Conservation (phyloP, 2,888 invertebrate species). For the Drosophila aldrichi region DNA sequence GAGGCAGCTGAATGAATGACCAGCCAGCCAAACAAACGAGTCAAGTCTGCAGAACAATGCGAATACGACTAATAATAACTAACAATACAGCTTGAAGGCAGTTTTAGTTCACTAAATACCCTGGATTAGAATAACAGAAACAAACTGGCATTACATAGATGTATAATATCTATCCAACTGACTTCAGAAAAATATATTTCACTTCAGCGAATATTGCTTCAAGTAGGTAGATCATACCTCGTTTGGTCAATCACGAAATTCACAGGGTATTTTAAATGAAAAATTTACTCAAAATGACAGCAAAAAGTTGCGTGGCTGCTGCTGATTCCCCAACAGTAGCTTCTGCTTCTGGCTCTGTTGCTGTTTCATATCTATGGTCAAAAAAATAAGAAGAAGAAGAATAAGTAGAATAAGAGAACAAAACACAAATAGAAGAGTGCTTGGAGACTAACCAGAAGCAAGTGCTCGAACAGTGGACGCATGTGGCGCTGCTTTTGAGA, state of each 20-base stretch:
- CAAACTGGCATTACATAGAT: not conserved
- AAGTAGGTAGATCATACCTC: not conserved
- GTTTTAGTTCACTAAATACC: not conserved
- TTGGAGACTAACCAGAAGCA: conserved; percentile 40
- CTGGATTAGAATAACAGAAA: not conserved
- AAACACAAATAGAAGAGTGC: not conserved
- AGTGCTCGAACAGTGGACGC: conserved; percentile 32
- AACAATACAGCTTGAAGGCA: not conserved
- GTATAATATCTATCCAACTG: no score
- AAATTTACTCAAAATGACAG: conserved; percentile 72
- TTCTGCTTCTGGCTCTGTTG: conserved; percentile 18
- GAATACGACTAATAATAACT: conserved; percentile 52
- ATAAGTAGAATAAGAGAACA: not conserved
- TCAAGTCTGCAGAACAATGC: conserved; percentile 43
- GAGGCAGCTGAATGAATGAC: conserved; percentile 48
- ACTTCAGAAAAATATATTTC: not conserved
- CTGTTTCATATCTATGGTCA: conserved; percentile 49
- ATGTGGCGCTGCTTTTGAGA: conserved; percentile 46
- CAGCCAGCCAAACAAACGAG: conserved; percentile 26
- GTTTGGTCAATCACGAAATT: not conserved
- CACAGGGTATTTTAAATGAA: conserved; percentile 58
- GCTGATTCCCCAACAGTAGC: conserved; percentile 18
- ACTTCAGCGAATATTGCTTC: no score
- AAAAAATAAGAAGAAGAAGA: conserved; percentile 4
- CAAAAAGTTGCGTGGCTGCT: conserved; percentile 65